These are phyloP conservation scores for Plodia interpunctella DNA, from an alignment of 1,140 invertebrate species.

Conservation along the genomic window DNA sequence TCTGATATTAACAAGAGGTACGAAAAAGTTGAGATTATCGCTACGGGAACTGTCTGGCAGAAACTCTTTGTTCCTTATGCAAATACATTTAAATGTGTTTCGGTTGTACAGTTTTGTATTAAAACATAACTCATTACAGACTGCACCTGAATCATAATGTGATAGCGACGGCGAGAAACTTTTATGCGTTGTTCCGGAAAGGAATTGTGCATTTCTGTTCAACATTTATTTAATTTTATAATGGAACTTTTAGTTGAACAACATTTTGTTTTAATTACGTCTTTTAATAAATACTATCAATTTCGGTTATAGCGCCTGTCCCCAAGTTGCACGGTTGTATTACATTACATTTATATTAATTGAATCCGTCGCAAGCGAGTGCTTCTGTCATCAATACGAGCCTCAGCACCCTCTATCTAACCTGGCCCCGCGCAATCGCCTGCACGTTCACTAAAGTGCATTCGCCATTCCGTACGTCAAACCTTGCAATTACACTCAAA, in stretches of 20 bases:
- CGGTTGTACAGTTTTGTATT: slow-evolving; percentile 3
- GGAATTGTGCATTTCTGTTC: not conserved
- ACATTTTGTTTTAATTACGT: not conserved
- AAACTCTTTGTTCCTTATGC: slow-evolving; percentile 1
- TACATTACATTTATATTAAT: slow-evolving; percentile 64
- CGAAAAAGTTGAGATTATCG: slow-evolving; percentile 25
- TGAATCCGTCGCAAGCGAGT: slow-evolving; percentile 59
- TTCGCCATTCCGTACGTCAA: slow-evolving; percentile 53
- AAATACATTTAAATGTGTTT: slow-evolving; percentile 2
- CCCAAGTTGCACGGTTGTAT: not conserved
- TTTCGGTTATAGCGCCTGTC: not conserved
- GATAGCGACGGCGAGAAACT: slow-evolving; percentile 5
- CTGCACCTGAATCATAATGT: slow-evolving; percentile 2
- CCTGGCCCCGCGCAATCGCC: slow-evolving; percentile 58
- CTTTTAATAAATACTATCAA: not conserved
- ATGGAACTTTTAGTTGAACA: not conserved
- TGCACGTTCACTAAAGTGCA: slow-evolving; percentile 68
- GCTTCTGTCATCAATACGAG: slow-evolving; percentile 58
- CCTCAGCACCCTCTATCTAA: slow-evolving; percentile 46
- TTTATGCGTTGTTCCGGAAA: not conserved
- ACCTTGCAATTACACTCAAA: slow-evolving; percentile 42
- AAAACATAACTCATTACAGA: slow-evolving; percentile 6
- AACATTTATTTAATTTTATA: slow-evolving; percentile 4
- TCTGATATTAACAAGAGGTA: slow-evolving; percentile 57
- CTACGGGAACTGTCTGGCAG: slow-evolving; percentile 1